Evolutionary conservation across 2,113 vertebrate genomes (phyloP), one percentile per base, ranked within the genome.

Genomic region (Argyrosomus japonicus): DNA sequence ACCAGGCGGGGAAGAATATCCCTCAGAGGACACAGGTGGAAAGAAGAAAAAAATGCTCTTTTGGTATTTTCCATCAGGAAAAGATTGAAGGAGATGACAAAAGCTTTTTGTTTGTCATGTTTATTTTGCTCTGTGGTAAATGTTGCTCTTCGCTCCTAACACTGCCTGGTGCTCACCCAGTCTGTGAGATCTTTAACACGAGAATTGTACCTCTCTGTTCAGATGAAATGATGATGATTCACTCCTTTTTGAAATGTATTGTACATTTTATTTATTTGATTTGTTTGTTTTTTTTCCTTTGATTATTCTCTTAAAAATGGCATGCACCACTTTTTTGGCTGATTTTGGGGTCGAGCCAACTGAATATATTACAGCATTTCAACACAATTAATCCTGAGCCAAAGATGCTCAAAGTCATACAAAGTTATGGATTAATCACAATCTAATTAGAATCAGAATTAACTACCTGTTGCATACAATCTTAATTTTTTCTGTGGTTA

Each of bases 121-220:
- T 56, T 62, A 82, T 71, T 68, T 87, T 79, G 81, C 74, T 87
- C 50, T 61, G 83, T 92, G 77, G 81, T 83, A 86, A 92, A 92
- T 81, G 91, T 91, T 79, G 91, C 85, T 93, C 74, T 87, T 90
- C 32, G 87, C 92, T 93, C 87, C 79, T 32, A 74, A 93, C 90
- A 93, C 94, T 94, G 94, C 93, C 94, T 93, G 92, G 90, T 94
- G 93, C 92, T 93, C 93, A 91, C 93, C 93, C 91, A 95, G 93
- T 92, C 91, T 92, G 91, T 88, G 91, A 92, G 77, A 77, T 73
- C 70, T 78, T 70, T 75, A 75, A 83, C 76, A 88, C 51, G 60
- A 85, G 71, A 88, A 84, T 29, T 83, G 91, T 88, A 87, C 84
- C 80, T 86, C 78, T 86, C 72, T 90, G 84, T 79, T 86, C 80